These are phyloP conservation scores for Folsomia candida DNA, from an alignment of 2,888 invertebrate genomes.

Conservation along the genomic window DNA sequence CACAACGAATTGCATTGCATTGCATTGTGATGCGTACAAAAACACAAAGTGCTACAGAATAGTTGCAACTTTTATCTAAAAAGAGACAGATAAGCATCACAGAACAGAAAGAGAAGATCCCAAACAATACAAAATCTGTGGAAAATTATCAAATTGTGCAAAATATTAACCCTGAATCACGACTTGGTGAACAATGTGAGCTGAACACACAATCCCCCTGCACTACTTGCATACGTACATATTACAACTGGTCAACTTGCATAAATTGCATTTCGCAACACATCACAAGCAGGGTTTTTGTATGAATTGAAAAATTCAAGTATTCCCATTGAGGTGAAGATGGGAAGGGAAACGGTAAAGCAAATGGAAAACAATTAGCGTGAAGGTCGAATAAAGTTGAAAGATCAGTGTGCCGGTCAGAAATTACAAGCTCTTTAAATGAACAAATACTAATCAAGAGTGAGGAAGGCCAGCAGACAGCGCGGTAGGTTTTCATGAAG, in stretches of 20 bases:
- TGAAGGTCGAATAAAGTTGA: not conserved
- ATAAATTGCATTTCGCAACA: not conserved
- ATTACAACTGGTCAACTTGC: too few species aligned
- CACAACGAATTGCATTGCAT: not conserved
- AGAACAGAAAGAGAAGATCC: too few species aligned
- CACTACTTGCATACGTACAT: too few species aligned
- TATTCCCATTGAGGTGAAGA: not conserved
- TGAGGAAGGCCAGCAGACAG: not conserved
- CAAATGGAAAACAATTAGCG: slow-evolving; percentile 1
- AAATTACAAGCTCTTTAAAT: not conserved
- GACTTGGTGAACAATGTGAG: not conserved
- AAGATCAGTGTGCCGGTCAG: not conserved
- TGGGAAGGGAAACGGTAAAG: not conserved
- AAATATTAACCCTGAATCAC: not conserved
- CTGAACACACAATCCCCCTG: not conserved
- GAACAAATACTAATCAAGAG: not conserved
- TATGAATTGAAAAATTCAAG: not conserved
- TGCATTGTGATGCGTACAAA: too few species aligned
- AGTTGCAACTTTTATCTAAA: too few species aligned
- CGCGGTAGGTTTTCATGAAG: not conserved
- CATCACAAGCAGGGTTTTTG: not conserved
- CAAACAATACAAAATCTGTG: too few species aligned
- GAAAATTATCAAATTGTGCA: not conserved
- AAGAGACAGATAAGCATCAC: too few species aligned
- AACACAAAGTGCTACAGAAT: too few species aligned